These are phyloP conservation scores for Mus musculus DNA, from an alignment of 2,113 vertebrate genomes.

Conservation along the genomic window GRCm39 chr6:148490001-148490500, in stretches of 20 bases:
- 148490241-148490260: neutral
- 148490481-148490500: neutral
- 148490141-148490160: neutral
- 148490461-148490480: neutral
- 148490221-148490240: neutral
- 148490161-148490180: neutral
- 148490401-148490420: neutral
- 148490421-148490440: conserved; percentile 3
- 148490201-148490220: neutral
- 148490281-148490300: neutral
- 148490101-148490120: neutral
- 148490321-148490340: neutral
- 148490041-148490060: neutral
- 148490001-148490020: neutral
- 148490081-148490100: neutral
- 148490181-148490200: neutral
- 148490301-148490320: neutral
- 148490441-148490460: neutral
- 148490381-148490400: neutral
- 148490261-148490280: neutral
- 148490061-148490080: neutral
- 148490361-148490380: neutral
- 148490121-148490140: neutral
- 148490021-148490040: neutral
- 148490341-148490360: neutral